Base-by-base conservation (phyloP, 2,797 vertebrate species). In the Syncerus caffer region DNA sequence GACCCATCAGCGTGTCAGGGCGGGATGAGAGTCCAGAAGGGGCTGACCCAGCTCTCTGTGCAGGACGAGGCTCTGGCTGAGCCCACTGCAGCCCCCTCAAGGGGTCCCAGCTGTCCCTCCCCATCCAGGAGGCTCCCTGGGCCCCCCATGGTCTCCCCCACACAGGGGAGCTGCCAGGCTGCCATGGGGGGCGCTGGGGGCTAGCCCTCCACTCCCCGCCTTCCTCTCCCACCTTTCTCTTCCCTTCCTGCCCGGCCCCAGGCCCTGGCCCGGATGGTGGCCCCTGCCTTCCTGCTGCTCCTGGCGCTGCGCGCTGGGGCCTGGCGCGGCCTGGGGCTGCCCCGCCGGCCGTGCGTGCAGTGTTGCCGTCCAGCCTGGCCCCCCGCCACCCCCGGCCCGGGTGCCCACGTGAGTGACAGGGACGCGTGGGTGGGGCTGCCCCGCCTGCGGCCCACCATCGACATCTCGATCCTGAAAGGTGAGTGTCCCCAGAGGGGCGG, bases 381-480 rank as follows among this genome's bases (percentile, higher is more conserved):
- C 97, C 99, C 86, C 0, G 4, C 80, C 7, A 7, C 93, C 89
- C 91, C 98, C 3, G 92, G 92, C 0, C 90, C 97, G 0, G 89
- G 95, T 0, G 0, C 90, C 2, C 94, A 79, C n/a, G 76, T 85
- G 96, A 98, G 93, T 13, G 16, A 38, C 0, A 0, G 89, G 1
- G 95, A 97, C 6, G 4, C 3, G 0, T 98, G 96, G 90, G 60
- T 92, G 0, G 8, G 16, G 27, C 23, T 98, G 60, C 99, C 99
- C 2, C 99, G 98, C 64, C 98, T 99, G 95, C 98, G 96, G 87
- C 99, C 99, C 15, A 98, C 98, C 60, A 99, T 99, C 76, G 99
- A 99, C 97, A 99, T 99, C 98, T 99, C 99, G 79, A 99, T 99
- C 98, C 99, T 99, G 89, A 99, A 99, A 99, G 99, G 99, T 99